phyloP scores from a whole-genome alignment of 2,888 invertebrate genomes.

The Ceramica pisi region DNA sequence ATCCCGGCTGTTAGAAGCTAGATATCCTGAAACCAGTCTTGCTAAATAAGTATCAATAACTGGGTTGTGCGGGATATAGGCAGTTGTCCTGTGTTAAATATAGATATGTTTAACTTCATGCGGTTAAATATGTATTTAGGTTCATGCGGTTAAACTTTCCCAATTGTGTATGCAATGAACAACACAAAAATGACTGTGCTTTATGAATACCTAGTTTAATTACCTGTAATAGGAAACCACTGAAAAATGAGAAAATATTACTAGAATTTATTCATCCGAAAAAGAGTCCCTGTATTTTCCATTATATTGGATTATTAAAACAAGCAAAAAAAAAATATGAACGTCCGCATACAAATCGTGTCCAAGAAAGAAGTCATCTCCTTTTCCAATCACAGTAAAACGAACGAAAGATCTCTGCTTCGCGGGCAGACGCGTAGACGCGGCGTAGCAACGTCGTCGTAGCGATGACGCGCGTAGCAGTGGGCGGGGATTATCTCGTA shows the following conservation, averaged over 20 bases:
- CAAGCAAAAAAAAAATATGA: not conserved
- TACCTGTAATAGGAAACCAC: not conserved
- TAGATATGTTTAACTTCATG: no score
- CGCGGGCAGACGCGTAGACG: slow-evolving; percentile 36
- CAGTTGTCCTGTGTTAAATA: not conserved
- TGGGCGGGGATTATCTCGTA: slow-evolving; percentile 32
- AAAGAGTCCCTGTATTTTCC: no score
- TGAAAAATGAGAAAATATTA: no score
- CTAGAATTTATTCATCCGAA: no score
- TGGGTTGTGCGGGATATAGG: no score
- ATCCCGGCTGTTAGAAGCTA: not conserved
- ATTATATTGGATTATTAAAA: not conserved
- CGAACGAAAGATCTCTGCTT: slow-evolving; percentile 11
- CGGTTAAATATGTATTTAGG: no score
- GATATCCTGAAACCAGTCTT: not conserved
- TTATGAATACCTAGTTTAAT: not conserved
- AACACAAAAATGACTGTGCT: not conserved
- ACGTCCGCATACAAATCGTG: slow-evolving; percentile 15
- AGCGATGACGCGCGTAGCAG: slow-evolving; percentile 32
- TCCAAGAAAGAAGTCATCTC: slow-evolving; percentile 12
- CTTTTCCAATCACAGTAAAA: slow-evolving; percentile 41
- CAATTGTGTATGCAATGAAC: not conserved
- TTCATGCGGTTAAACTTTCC: no score
- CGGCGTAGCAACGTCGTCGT: slow-evolving; percentile 32
- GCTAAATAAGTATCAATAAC: no score